Evolutionary conservation across 2,113 vertebrate genomes (phyloP).

Genomic region (Marmota monax): DNA sequence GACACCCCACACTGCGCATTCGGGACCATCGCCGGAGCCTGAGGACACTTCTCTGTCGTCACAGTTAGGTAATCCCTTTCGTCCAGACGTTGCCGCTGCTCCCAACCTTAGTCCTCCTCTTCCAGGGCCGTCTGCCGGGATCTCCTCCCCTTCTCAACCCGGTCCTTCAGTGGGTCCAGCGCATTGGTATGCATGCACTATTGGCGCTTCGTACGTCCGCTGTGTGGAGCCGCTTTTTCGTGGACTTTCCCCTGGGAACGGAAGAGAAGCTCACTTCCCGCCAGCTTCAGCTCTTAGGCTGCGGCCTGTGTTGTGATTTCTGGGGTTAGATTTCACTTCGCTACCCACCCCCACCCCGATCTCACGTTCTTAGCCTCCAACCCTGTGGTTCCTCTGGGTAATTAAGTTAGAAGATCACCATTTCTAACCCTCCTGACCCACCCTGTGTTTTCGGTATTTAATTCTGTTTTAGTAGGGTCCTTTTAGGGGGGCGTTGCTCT

Average conservation of each 20-base stretch:
- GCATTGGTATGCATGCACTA: conserved; percentile 55
- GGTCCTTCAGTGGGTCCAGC: conserved; percentile 66
- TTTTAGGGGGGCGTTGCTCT: conserved; percentile 72
- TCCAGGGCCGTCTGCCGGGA: conserved; percentile 75
- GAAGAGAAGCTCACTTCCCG: conserved; percentile 77
- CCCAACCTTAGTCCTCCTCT: conserved; percentile 52
- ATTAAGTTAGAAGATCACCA: background rate
- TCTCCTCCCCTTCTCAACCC: conserved; percentile 72
- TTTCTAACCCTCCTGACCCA: background rate
- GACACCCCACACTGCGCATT: conserved; percentile 78
- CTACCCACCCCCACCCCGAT: conserved; percentile 65
- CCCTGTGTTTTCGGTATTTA: background rate
- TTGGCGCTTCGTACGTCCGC: conserved; percentile 44
- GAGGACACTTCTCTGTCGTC: conserved; percentile 79
- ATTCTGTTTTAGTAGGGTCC: background rate
- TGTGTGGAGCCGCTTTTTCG: conserved; percentile 14
- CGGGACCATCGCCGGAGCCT: conserved; percentile 73
- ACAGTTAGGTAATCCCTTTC: conserved; percentile 77
- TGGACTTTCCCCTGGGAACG: conserved; percentile 65
- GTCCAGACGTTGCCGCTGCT: conserved; percentile 71
- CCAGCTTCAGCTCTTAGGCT: conserved; percentile 68
- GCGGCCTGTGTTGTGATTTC: conserved; percentile 81
- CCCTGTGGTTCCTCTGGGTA: background rate
- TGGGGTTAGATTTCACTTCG: conserved; percentile 76
- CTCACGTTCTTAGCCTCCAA: conserved; percentile 26